These are phyloP conservation scores for Poecile montanus DNA, from an alignment of 2,797 vertebrate species.

Conservation along the genomic window DNA sequence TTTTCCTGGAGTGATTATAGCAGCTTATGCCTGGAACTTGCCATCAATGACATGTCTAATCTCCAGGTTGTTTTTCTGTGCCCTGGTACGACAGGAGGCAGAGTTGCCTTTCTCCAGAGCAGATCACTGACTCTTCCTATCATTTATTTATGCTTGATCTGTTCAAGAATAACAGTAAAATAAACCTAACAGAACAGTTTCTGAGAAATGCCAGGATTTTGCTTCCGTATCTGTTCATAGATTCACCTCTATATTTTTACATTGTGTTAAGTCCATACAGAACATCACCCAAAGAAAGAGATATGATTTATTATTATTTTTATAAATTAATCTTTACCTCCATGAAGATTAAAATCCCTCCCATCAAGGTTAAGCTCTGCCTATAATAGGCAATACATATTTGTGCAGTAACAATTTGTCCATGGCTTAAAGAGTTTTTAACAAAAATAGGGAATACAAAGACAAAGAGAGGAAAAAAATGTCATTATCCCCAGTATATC, in stretches of 20 bases:
- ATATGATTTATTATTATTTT: neutral
- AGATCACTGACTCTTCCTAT: neutral
- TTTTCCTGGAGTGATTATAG: neutral
- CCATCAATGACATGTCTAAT: neutral
- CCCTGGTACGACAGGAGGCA: neutral
- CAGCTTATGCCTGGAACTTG: slow-evolving; percentile 1
- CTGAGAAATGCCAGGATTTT: neutral
- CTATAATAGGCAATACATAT: neutral
- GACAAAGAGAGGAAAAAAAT: neutral
- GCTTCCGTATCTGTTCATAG: neutral
- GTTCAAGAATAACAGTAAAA: neutral
- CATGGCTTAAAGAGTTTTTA: neutral
- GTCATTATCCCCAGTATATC: neutral
- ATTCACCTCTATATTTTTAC: neutral
- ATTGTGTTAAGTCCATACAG: neutral
- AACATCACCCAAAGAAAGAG: neutral
- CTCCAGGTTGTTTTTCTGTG: neutral
- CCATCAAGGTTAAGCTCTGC: neutral
- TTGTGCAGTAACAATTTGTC: neutral
- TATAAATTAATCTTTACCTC: neutral
- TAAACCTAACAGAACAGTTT: neutral
- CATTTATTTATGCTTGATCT: neutral
- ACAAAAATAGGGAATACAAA: neutral
- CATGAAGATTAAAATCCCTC: neutral
- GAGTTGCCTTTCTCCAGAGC: neutral